phyloP scores from a whole-genome alignment of 1,140 invertebrate genomes.

The Metopolophium dirhodum region DNA sequence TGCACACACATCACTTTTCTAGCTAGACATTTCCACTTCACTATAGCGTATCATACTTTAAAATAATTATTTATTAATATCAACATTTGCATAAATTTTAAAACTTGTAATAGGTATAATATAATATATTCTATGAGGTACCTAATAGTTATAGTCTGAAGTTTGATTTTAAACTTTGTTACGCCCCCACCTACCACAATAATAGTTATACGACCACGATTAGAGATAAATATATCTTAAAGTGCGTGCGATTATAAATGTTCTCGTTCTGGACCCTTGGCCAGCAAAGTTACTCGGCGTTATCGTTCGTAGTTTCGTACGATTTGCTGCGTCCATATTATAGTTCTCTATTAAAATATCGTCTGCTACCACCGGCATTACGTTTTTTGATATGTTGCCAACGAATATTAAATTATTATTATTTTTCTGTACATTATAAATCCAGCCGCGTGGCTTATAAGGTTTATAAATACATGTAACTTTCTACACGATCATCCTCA shows the following conservation, averaged over 20 bases:
- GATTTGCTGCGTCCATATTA: not conserved
- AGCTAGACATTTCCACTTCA: not conserved
- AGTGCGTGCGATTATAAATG: not conserved
- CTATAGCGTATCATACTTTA: not conserved
- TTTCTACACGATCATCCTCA: not conserved
- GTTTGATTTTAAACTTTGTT: not conserved
- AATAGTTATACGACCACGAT: not conserved
- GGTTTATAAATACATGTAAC: not conserved
- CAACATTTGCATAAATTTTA: not conserved
- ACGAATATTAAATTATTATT: not conserved
- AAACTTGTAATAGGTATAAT: not conserved
- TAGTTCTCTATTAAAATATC: not conserved
- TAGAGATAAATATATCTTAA: conserved; percentile 8
- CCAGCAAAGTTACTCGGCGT: not conserved
- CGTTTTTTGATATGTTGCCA: conserved; percentile 15
- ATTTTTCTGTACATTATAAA: not conserved
- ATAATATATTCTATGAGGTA: not conserved
- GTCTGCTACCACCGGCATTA: not conserved
- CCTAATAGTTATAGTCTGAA: not conserved
- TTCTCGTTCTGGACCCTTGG: not conserved
- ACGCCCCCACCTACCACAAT: not conserved
- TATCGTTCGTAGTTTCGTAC: not conserved
- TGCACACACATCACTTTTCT: no score
- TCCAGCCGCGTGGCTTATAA: not conserved
- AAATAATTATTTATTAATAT: not conserved